A percentile compares a stretch with the other conserved stretches of the same genome.
These are phyloP conservation scores for Palythoa caribaeorum DNA, from an alignment of 92 coral and sea anemone species.

Conservation along the genomic window DNA sequence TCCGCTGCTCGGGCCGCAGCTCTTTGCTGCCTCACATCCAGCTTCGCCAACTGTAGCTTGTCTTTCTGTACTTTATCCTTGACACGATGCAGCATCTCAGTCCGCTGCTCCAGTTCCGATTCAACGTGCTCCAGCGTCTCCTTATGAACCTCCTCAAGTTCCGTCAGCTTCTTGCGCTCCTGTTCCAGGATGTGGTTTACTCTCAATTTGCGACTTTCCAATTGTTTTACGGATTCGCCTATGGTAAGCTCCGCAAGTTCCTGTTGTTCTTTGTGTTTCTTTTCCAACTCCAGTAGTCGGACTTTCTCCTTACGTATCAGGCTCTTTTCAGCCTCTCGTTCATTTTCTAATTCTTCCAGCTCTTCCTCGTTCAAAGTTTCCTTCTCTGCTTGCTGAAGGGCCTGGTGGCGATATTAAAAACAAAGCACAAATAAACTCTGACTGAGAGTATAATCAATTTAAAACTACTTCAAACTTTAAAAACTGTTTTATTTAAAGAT, in stretches of 20 bases:
- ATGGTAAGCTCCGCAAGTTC: conserved; percentile 96
- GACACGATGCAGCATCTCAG: conserved; percentile 93
- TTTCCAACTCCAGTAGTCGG: conserved; percentile 95
- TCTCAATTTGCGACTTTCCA: conserved; percentile 86
- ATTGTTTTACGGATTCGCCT: conserved; percentile 94
- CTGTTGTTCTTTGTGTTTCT: conserved; percentile 97
- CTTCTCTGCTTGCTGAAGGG: conserved; percentile 97
- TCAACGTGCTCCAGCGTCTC: conserved; percentile 96
- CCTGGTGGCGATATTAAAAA: conserved; percentile 46
- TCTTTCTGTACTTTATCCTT: conserved; percentile 96
- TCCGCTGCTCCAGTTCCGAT: conserved; percentile 87
- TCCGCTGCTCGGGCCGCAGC: conserved; percentile 98
- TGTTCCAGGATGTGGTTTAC: conserved; percentile 88
- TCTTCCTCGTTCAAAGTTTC: conserved; percentile 97
- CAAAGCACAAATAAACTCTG: background rate
- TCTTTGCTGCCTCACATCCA: conserved; percentile 95
- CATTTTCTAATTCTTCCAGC: conserved; percentile 94
- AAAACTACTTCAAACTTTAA: background rate
- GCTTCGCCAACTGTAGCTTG: conserved; percentile 90
- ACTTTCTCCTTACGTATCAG: conserved; percentile 95
- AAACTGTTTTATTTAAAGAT: background rate
- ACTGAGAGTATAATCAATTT: background rate
- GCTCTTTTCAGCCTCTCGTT: conserved; percentile 96
- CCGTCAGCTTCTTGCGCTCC: conserved; percentile 87
- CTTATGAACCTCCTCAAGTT: conserved; percentile 93